Evolutionary conservation across 2,113 vertebrate genomes (phyloP).

Genomic region (Oryzias melastigma): DNA sequence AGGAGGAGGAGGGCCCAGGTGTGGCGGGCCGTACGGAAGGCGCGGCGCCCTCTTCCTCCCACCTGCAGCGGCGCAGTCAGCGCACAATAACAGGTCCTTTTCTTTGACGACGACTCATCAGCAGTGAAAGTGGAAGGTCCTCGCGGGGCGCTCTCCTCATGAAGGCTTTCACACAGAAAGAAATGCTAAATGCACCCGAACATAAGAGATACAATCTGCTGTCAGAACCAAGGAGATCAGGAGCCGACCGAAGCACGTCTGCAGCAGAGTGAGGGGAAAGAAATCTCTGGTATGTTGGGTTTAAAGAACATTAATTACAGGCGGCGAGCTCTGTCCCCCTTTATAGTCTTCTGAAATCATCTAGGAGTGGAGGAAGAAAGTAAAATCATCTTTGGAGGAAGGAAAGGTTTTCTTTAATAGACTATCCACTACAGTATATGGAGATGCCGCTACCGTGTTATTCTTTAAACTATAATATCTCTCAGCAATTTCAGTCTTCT

Average conservation of each 20-base stretch:
- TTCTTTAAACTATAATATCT: slow-evolving; percentile 76
- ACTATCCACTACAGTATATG: slow-evolving; percentile 87
- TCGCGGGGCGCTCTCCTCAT: slow-evolving; percentile 65
- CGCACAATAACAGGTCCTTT: slow-evolving; percentile 73
- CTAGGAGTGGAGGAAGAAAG: slow-evolving; percentile 70
- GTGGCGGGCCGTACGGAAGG: neutral
- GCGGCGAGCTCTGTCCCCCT: slow-evolving; percentile 42
- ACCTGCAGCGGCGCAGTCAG: slow-evolving; percentile 49
- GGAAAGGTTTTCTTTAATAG: slow-evolving; percentile 72
- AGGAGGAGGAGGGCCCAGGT: slow-evolving; percentile 21
- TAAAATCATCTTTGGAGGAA: slow-evolving; percentile 87
- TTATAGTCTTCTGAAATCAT: slow-evolving; percentile 58
- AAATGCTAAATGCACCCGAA: slow-evolving; percentile 76
- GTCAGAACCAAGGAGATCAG: slow-evolving; percentile 66
- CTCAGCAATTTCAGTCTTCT: slow-evolving; percentile 60
- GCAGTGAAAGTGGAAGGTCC: slow-evolving; percentile 69
- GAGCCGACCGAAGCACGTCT: slow-evolving; percentile 52
- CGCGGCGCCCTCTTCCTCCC: slow-evolving; percentile 30
- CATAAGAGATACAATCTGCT: slow-evolving; percentile 81
- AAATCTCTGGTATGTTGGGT: slow-evolving; percentile 64
- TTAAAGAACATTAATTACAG: slow-evolving; percentile 35
- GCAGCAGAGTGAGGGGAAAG: slow-evolving; percentile 30
- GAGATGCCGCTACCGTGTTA: slow-evolving; percentile 87
- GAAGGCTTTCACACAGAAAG: slow-evolving; percentile 72
- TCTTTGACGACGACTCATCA: slow-evolving; percentile 64